Evolutionary conservation across 2,888 invertebrate species (phyloP).

Genomic region (Sphinx pinastri): DNA sequence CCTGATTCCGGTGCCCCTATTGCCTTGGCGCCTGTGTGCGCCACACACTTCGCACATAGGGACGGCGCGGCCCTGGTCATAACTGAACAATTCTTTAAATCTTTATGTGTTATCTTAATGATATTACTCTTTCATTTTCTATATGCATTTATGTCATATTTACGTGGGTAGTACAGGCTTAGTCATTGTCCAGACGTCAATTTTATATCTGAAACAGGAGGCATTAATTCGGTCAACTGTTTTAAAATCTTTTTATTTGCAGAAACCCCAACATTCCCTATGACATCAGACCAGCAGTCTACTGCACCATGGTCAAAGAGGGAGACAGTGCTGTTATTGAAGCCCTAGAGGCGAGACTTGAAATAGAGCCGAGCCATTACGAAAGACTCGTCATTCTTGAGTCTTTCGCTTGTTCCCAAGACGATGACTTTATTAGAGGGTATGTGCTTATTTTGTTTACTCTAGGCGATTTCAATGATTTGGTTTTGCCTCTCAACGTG

Average conservation of each 20-base stretch:
- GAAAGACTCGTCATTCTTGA: slow-evolving; percentile 89
- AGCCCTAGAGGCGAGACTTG: slow-evolving; percentile 86
- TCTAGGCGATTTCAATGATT: too few relatives aligned
- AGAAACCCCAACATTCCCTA: slow-evolving; percentile 72
- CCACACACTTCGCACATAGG: too few relatives aligned
- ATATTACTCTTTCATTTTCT: too few relatives aligned
- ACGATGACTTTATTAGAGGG: slow-evolving; percentile 80
- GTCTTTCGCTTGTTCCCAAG: slow-evolving; percentile 88
- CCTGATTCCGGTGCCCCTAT: too few relatives aligned
- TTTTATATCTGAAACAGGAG: not conserved
- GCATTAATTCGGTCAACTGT: not conserved
- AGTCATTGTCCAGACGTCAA: not conserved
- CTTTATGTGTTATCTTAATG: too few relatives aligned
- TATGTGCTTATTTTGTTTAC: slow-evolving; percentile 43
- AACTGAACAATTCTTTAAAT: too few relatives aligned
- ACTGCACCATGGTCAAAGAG: slow-evolving; percentile 89
- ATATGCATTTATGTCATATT: too few relatives aligned
- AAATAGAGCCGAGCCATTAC: slow-evolving; percentile 86
- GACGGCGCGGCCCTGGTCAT: too few relatives aligned
- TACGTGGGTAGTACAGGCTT: too few relatives aligned
- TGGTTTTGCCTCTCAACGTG: too few relatives aligned
- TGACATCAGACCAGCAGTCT: slow-evolving; percentile 86
- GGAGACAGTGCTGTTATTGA: slow-evolving; percentile 88
- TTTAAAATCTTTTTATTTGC: slow-evolving; percentile 12
- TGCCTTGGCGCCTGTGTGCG: too few relatives aligned